These are phyloP conservation scores for Drosophila histrio DNA, from an alignment of 2,888 invertebrate species.

Conservation along the genomic window DNA sequence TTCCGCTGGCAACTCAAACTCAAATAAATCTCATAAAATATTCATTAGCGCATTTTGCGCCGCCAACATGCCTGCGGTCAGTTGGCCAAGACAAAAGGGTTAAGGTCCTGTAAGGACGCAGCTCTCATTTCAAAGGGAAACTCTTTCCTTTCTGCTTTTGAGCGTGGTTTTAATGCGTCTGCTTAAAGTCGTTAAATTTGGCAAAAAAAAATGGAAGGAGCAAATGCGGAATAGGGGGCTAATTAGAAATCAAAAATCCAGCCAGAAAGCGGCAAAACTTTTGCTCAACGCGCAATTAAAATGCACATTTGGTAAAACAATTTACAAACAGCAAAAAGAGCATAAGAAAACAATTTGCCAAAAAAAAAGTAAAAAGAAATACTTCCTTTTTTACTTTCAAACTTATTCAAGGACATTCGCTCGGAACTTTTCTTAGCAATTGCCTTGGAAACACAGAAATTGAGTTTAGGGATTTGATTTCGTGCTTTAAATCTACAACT, in stretches of 20 bases:
- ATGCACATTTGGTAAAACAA: constrained; percentile 63
- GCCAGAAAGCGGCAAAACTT: constrained; percentile 52
- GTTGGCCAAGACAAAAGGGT: constrained; percentile 67
- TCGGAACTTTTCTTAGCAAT: constrained; percentile 5
- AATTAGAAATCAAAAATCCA: constrained; percentile 73
- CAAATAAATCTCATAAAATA: constrained; percentile 80
- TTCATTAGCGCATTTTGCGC: constrained; percentile 73
- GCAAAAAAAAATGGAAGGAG: neutral
- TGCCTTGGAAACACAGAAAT: constrained; percentile 14
- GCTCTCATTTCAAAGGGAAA: constrained; percentile 5
- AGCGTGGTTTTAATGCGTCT: constrained; percentile 22
- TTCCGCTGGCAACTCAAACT: constrained; percentile 65
- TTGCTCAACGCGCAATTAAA: constrained; percentile 53
- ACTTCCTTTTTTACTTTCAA: constrained; percentile 20
- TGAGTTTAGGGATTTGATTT: constrained; percentile 19
- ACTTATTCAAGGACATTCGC: constrained; percentile 52
- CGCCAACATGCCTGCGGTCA: constrained; percentile 70
- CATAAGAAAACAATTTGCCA: constrained; percentile 48
- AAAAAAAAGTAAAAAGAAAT: constrained; percentile 8
- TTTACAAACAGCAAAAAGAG: constrained; percentile 32
- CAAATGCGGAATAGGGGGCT: constrained; percentile 6
- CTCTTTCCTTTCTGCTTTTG: constrained; percentile 12
- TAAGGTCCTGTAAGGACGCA: constrained; percentile 53
- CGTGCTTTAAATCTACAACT: neutral
- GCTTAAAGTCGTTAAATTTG: constrained; percentile 33